A percentile compares a stretch with the other conserved stretches of the same genome.
Conservation (phyloP, 2,797 vertebrate species). For the Darevskia mixta region DNA sequence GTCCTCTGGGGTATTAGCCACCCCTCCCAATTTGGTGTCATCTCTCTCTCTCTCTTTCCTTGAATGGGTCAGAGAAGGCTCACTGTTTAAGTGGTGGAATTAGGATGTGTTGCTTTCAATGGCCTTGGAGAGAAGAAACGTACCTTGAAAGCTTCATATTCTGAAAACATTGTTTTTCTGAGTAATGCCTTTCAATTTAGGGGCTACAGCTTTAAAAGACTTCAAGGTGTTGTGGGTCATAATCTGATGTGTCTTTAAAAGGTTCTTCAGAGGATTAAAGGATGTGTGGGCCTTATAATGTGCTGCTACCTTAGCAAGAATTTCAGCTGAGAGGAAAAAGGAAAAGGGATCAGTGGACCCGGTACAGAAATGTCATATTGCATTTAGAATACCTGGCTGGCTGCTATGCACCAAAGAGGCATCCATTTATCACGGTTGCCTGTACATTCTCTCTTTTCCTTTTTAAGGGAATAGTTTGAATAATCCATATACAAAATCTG, state of each 20-base stretch:
- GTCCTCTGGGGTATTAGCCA: too few relatives aligned
- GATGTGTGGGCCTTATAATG: constrained; percentile 57
- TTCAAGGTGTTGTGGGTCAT: constrained; percentile 64
- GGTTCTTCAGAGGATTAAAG: constrained; percentile 50
- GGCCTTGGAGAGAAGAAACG: not conserved
- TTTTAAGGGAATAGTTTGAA: constrained; percentile 18
- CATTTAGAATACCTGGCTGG: constrained; percentile 61
- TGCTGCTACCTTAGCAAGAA: constrained; percentile 66
- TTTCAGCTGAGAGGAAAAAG: constrained; percentile 52
- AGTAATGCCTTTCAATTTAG: constrained; percentile 14
- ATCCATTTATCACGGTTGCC: constrained; percentile 15
- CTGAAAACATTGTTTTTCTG: constrained; percentile 62
- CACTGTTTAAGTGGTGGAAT: not conserved
- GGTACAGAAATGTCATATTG: constrained; percentile 56
- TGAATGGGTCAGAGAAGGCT: too few relatives aligned
- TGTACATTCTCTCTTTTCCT: constrained; percentile 7
- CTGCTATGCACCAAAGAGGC: constrained; percentile 30
- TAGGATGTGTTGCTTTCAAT: not conserved
- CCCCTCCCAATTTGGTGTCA: too few relatives aligned
- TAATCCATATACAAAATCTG: constrained; percentile 41
- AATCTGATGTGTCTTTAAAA: constrained; percentile 62
- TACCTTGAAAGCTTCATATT: constrained; percentile 14
- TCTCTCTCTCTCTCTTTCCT: too few relatives aligned
- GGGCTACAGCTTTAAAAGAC: constrained; percentile 58
- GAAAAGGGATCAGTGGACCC: constrained; percentile 62